phyloP scores from a whole-genome alignment of 2,797 vertebrate genomes.

The Sebastes taczanowskii region DNA sequence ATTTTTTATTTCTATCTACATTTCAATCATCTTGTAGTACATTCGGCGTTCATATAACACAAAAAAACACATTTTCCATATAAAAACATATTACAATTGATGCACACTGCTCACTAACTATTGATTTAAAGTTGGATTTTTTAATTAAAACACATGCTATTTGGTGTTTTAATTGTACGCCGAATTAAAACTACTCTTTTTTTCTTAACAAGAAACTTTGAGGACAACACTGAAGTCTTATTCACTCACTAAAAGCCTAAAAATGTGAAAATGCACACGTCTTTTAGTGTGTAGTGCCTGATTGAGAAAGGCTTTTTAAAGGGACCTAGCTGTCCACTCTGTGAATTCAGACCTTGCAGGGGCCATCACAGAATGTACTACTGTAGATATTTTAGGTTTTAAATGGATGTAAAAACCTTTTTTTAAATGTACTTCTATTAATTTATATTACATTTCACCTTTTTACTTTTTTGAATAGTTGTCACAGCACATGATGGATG shows the following conservation, averaged over 20 bases:
- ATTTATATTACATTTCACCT: background rate
- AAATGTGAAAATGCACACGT: rapidly evolving
- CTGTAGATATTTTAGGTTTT: conserved; percentile 54
- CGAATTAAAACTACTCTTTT: background rate
- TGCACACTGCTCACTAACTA: background rate
- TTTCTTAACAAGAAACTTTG: background rate
- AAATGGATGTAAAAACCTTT: conserved; percentile 46
- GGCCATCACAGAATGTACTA: conserved; percentile 37
- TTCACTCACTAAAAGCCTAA: background rate
- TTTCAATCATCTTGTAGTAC: background rate
- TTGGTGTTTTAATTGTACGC: background rate
- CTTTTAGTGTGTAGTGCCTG: no score
- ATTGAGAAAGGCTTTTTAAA: no score
- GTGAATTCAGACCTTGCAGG: no score
- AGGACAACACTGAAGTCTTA: background rate
- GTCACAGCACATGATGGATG: background rate
- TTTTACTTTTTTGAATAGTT: background rate
- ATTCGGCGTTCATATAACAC: background rate
- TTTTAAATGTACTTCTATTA: background rate
- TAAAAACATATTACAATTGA: no score
- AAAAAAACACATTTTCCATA: background rate
- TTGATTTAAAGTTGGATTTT: conserved; percentile 1
- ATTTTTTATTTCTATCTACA: rapidly evolving
- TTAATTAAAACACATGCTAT: background rate
- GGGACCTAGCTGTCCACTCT: no score